Evolutionary conservation across 2,888 invertebrate genomes (phyloP), one percentile per base, ranked within the genome.

Genomic region (Ethmia dodecea): DNA sequence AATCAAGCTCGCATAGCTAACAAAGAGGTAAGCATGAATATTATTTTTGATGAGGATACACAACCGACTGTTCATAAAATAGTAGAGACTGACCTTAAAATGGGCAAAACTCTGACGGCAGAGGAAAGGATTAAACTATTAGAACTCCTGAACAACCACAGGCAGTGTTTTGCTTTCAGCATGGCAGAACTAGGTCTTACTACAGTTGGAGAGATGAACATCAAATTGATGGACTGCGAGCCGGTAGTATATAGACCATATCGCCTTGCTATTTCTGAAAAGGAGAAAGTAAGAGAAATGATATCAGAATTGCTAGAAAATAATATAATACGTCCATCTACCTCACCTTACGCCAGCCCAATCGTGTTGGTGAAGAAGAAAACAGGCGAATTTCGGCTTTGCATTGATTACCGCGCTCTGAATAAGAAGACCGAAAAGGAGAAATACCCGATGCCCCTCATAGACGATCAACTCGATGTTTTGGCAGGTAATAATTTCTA

Each of bases 341-440:
- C 22, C 1, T 40, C 34, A 3, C 20, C 33, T 8, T 37, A 40
- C 16, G 28, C 40, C 1, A 40, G 40, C 15, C 40, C 37, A 8
- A 28, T 40, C 10, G 32, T 40, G 25, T 6, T 18, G 18, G 18
- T 18, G 6, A 18, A 18, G 18, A 18, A 18, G 18, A 18, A 18
- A 18, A 18, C 46, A 15, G 39, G 51, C 40, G 5, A 35, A 50
- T 3, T 47, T 43, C 30, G 58, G 49, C 31, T 43, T 33, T 28
- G 40, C n/a, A 33, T 41, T 1, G 39, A 44, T 20, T 44, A 41
- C 13, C 8, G 41, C 1, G 41, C 44, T 0, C 29, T 44, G 1
- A 44, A 44, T 13, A 33, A 22, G 10, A 38, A 36, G 12, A 43
- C 43, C 3, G 13, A 34, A 11, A 31, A 34, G 11, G 45, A 42